Percentiles rank a stretch among this genome's conserved stretches.
phyloP scores from a whole-genome alignment of 2,113 vertebrate species.

The Sinocyclocheilus grahami region DNA sequence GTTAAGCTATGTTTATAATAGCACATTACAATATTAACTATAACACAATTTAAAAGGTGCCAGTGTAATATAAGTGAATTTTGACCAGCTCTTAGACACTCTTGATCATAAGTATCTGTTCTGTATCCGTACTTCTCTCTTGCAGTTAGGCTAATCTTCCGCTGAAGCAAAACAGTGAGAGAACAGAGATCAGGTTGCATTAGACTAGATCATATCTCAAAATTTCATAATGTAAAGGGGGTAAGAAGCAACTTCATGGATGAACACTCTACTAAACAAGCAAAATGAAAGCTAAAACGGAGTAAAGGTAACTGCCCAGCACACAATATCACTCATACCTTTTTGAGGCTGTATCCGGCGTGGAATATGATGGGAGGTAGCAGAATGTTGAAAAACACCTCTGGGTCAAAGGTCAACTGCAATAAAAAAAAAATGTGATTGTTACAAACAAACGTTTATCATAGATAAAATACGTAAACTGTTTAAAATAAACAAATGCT shows the following conservation, averaged over 20 bases:
- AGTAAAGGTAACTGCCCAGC: not conserved
- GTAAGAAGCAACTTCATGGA: not conserved
- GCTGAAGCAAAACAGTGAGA: not conserved
- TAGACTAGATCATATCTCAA: constrained; percentile 1
- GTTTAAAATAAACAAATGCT: not conserved
- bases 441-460: not conserved
- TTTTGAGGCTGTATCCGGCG: constrained; percentile 97
- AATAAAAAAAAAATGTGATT: not conserved
- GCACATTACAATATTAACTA: not conserved
- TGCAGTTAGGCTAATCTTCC: not conserved
- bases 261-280: not conserved
- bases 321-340: constrained; percentile 76
- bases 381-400: constrained; percentile 99
- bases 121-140: not conserved
- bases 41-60: not conserved
- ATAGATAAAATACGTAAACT: not conserved
- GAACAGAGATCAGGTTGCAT: not conserved
- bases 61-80: not conserved
- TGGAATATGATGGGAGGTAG: constrained; percentile 98
- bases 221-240: not conserved
- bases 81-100: not conserved
- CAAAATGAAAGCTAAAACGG: not conserved
- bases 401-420: constrained; percentile 97
- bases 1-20: not conserved
- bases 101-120: not conserved